Percentiles rank a stretch among this genome's conserved stretches.
Evolutionary conservation across 1,140 invertebrate genomes (phyloP).

Genomic region (Eueides isabella): DNA sequence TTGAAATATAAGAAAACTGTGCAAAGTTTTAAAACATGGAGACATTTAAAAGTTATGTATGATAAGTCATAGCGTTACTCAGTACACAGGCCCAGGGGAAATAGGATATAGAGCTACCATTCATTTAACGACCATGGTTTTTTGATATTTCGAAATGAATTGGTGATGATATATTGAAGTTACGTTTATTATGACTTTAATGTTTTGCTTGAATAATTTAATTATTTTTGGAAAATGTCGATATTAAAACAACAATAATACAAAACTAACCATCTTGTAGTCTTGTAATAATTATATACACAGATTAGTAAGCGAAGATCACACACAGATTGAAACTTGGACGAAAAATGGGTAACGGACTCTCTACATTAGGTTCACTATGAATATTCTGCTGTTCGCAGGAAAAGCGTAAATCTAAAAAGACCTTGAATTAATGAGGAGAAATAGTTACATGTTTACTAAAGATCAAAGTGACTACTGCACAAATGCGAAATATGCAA

Average conservation of each 20-base stretch:
- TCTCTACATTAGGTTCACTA: no score
- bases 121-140: slow-evolving; percentile 22
- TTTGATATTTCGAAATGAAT: slow-evolving; percentile 17
- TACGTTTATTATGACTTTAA: background rate
- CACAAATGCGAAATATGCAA: no score
- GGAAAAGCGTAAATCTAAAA: no score
- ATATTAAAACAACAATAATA: background rate
- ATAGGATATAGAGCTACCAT: slow-evolving; percentile 29
- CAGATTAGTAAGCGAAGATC: no score
- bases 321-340: no score
- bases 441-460: no score
- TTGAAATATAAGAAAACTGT: background rate
- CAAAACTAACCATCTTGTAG: no score
- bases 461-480: no score
- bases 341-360: no score
- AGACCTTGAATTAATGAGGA: no score
- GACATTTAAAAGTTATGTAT: background rate
- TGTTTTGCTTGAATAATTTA: background rate
- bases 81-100: slow-evolving; percentile 19
- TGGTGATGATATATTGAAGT: background rate
- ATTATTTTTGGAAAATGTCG: background rate
- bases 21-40: background rate
- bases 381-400: no score
- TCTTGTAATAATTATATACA: no score
- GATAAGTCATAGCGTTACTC: slow-evolving; percentile 17